A percentile compares a stretch with the other conserved stretches of the same genome.
phyloP scores from a whole-genome alignment of 2,797 vertebrate species.

The Lophotriccus pileatus region DNA sequence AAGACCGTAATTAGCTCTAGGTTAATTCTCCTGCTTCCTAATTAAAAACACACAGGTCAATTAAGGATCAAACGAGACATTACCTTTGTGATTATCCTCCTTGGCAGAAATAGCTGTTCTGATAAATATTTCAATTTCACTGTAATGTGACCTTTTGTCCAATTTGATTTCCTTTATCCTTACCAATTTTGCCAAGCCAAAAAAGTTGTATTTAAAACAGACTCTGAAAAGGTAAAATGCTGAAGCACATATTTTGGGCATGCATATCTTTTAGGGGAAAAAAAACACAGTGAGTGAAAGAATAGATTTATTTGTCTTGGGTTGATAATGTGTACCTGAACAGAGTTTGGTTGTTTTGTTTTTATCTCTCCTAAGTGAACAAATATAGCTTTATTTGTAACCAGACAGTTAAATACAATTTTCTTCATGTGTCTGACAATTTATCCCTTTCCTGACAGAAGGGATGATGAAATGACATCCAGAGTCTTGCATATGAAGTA shows the following conservation, averaged over 20 bases:
- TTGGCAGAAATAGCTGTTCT: neutral
- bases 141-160: neutral
- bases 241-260: neutral
- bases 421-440: neutral
- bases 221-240: neutral
- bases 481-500: neutral
- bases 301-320: neutral
- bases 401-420: neutral
- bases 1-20: constrained; percentile 17
- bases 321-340: neutral
- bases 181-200: neutral
- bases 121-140: neutral
- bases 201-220: neutral
- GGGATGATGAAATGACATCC: neutral
- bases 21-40: neutral
- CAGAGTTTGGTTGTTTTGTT: neutral
- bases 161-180: neutral
- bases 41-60: constrained; percentile 39
- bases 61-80: constrained; percentile 36
- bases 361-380: neutral
- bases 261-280: fast-evolving
- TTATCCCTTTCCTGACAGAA: neutral
- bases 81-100: constrained; percentile 14
- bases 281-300: neutral
- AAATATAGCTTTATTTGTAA: neutral